A percentile compares a stretch with the other conserved stretches of the same genome.
Evolutionary conservation across 2,888 invertebrate species (phyloP).

Genomic region (Tuberolachnus salignus): DNA sequence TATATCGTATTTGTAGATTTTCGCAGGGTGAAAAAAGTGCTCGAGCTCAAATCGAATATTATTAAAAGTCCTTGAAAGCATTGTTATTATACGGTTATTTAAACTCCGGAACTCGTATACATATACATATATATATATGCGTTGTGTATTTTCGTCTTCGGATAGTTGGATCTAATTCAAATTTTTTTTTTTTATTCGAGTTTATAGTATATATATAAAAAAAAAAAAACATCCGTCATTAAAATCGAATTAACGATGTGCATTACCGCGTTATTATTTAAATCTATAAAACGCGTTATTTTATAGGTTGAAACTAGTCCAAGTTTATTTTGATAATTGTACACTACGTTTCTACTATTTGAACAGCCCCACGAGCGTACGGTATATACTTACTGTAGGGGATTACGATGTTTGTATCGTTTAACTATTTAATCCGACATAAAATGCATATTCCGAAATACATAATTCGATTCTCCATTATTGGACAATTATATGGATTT

Average conservation of each 20-base stretch:
- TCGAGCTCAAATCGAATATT: no score
- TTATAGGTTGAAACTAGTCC: background rate
- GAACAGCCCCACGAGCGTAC: no score
- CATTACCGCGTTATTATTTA: background rate
- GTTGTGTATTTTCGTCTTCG: background rate
- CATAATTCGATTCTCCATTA: no score
- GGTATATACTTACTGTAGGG: no score
- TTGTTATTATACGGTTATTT: background rate
- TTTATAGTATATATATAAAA: background rate
- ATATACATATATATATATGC: background rate
- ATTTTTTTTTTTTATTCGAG: background rate
- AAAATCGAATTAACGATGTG: background rate
- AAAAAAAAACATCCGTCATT: background rate
- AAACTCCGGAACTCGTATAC: background rate
- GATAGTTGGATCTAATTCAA: constrained; percentile 4
- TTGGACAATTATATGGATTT: no score
- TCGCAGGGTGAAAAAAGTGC: no score
- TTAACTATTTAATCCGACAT: no score
- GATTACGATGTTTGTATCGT: no score
- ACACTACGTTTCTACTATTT: background rate
- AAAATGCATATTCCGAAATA: no score
- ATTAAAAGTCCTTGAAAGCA: background rate
- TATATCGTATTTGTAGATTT: no score
- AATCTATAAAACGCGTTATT: background rate
- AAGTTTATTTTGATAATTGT: background rate